Base-by-base conservation (phyloP, 2,113 vertebrate species). In the Dasyornis broadbenti region DNA sequence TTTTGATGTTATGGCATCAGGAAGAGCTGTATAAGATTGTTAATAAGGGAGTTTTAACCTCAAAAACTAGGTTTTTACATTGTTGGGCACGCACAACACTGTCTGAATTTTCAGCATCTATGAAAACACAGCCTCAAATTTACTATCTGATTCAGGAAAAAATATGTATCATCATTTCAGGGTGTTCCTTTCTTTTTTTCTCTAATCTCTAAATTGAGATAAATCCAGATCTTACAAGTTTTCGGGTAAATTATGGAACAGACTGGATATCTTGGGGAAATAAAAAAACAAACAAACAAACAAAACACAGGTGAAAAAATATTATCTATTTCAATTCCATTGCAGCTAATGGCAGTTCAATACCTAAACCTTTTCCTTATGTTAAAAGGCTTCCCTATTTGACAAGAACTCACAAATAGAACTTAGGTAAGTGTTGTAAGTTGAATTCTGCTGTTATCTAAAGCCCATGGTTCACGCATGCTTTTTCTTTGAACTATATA, bases 231-330 rank as follows among this genome's bases (percentile, higher is more conserved):
- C 15, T 37, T 22, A 63, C 2, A 33, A 61, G 40, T 23, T 52
- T 42, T 49, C 49, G 63, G 35, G 24, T 49, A 33, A 35, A 77
- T 52, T 78, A 75, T 91, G 57, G 33, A 89, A 49, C 7, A 45
- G 31, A 65, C 2, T 21, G 2, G 45, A 59, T 68, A 57, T n/a
- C 37, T 44, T 37, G 13, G 18, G 1, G 1, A 40, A 54, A 77
- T 70, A 61, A 76, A 63, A 42, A 40, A 22, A 31, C 12, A 52
- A 86, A 31, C 4, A 52, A 30, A 47, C 15, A 23, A 40, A 42
- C 2, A 42, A 44, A 61, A 17, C 13, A 31, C 0, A 0, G 5
- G 11, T 17, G 7, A 56, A 82, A 82, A 57, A 40, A 30, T 6
- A 17, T 33, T 52, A 23, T 31, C 9, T 40, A 23, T 63, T 69